phyloP scores from a whole-genome alignment of 2,113 vertebrate genomes.

The Heliornis fulica region DNA sequence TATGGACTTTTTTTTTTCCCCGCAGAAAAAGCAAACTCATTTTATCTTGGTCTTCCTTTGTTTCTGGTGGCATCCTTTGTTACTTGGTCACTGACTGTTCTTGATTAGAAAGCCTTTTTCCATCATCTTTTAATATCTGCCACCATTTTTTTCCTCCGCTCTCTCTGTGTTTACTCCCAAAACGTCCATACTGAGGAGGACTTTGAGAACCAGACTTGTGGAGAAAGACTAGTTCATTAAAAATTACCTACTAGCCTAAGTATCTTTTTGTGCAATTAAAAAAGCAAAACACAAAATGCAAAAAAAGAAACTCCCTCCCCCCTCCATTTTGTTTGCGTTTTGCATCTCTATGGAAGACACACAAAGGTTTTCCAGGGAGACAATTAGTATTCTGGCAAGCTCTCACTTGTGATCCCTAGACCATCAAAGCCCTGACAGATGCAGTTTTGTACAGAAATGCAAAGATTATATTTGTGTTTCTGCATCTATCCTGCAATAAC shows the following conservation, averaged over 20 bases:
- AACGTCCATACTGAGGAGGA: background rate
- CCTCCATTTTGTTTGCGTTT: background rate
- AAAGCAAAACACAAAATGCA: background rate
- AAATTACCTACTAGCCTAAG: background rate
- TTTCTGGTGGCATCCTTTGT: background rate
- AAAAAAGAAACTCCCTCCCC: background rate
- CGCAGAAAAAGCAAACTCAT: background rate
- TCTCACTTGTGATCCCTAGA: background rate
- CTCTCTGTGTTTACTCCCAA: background rate
- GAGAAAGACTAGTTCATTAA: background rate
- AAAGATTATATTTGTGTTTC: slow-evolving; percentile 27
- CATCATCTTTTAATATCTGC: background rate
- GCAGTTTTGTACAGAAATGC: background rate
- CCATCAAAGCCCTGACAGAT: background rate
- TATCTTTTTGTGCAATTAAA: background rate
- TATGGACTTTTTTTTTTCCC: background rate
- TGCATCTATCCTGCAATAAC: background rate
- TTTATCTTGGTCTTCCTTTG: background rate
- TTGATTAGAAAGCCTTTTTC: background rate
- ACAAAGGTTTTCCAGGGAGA: background rate
- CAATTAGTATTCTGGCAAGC: background rate
- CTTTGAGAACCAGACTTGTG: background rate
- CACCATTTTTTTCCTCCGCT: background rate
- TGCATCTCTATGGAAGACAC: background rate
- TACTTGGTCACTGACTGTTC: background rate